Percentiles rank a stretch among this genome's conserved stretches.
These are phyloP conservation scores for Solen grandis DNA, from an alignment of 1,140 invertebrate genomes.

Conservation along the genomic window DNA sequence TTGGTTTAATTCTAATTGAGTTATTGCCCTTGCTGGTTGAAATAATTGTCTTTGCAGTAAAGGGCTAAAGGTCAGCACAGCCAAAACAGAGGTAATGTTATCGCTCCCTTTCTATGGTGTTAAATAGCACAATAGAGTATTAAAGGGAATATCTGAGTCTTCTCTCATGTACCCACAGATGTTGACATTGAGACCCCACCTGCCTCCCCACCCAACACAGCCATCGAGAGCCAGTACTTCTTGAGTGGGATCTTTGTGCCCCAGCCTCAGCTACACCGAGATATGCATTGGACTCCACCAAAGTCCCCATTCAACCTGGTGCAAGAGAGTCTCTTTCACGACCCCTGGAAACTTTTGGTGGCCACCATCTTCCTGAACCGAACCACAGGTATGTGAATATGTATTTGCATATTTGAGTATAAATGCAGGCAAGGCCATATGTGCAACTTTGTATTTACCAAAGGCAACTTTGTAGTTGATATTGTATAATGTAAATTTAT, in stretches of 20 bases:
- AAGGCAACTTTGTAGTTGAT: no score
- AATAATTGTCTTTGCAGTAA: no score
- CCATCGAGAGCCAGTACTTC: slow-evolving; percentile 60
- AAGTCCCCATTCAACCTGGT: slow-evolving; percentile 83
- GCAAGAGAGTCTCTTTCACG: slow-evolving; percentile 83
- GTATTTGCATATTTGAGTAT: neutral
- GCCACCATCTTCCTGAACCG: slow-evolving; percentile 83
- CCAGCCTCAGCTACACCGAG: slow-evolving; percentile 64
- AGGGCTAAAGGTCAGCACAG: no score
- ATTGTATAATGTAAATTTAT: no score
- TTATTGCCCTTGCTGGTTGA: no score
- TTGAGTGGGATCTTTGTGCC: slow-evolving; percentile 62
- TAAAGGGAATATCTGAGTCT: no score
- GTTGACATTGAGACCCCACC: slow-evolving; percentile 49
- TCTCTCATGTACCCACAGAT: slow-evolving; percentile 29
- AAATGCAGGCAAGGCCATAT: neutral
- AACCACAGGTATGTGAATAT: slow-evolving; percentile 79
- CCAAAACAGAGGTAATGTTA: no score
- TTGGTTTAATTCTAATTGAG: no score
- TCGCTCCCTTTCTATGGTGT: no score
- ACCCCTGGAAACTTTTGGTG: slow-evolving; percentile 84
- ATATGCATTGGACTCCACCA: slow-evolving; percentile 82
- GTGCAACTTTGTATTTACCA: no score
- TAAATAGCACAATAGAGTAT: no score
- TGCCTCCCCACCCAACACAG: slow-evolving; percentile 10